Evolutionary conservation across 2,888 invertebrate species (phyloP), one percentile per base, ranked within the genome.

Genomic region (Nemoura dubitans): DNA sequence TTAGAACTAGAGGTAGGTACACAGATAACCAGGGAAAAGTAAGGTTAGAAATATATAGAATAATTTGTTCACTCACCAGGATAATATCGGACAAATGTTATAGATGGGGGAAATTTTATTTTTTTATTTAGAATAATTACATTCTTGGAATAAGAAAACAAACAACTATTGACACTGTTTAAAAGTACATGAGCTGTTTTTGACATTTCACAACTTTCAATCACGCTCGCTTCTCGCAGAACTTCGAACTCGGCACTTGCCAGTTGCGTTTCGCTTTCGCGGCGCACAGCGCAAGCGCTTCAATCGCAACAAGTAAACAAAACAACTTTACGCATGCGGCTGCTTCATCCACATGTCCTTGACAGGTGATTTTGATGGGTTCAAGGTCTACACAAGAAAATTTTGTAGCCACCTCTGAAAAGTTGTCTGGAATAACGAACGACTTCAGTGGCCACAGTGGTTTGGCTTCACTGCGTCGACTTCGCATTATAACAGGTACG

Each of bases 271-370:
- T n/a, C n/a, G n/a, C 59, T 21, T 36, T 36, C 36, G 36, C 59
- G 59, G 21, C n/a, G 28, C 26, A 14, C 28, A 29, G 28, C 81
- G 29, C n/a, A 30, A 14, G 29, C 81, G 81, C 78, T 14, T 27
- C 21, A 26, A 28, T n/a, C 10, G 81, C 80, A 10, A n/a, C n/a
- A 81, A 28, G 30, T 81, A 81, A 81, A 81, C 81, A 81, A 28
- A 81, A 29, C 28, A 28, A 78, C 59, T 78, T 26, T 3, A 78
- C 78, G 27, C 78, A 78, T 78, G 78, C 78, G 25, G 78, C 78
- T 2, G 78, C 81, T 59, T 25, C 59, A 29, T 27, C 85, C 85
- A 29, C 85, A 76, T 85, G 85, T 26, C 85, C 85, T 85, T 85
- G 85, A 85, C 85, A 85, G 85, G 25, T 85, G 26, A 25, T 43